A percentile compares a stretch with the other conserved stretches of the same genome.
Conservation (phyloP, 2,797 vertebrate genomes). For the Gastrophryne carolinensis region DNA sequence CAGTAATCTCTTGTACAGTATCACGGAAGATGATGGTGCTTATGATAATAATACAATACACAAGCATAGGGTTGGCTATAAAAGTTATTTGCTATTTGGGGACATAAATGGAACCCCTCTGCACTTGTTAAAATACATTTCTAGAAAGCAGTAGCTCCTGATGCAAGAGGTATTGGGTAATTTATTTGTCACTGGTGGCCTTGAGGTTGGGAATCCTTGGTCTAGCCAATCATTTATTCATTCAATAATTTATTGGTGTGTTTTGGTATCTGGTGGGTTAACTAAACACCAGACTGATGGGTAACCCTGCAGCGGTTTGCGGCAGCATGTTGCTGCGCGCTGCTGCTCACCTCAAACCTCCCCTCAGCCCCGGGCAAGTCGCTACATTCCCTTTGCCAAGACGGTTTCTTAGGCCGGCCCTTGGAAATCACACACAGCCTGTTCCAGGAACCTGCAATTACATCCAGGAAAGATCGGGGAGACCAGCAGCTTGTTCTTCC, state of each 20-base stretch:
- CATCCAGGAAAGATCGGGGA: slow-evolving; percentile 42
- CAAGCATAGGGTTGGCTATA: no score
- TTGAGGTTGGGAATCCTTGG: no score
- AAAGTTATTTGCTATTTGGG: no score
- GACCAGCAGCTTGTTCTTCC: slow-evolving; percentile 21
- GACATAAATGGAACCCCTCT: no score
- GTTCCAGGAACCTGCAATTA: slow-evolving; percentile 49
- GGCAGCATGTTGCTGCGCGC: slow-evolving; percentile 10
- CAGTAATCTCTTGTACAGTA: no score
- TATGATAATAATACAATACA: no score
- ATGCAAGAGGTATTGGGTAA: no score
- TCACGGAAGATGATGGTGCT: no score
- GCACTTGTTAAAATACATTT: no score
- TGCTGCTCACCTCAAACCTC: slow-evolving; percentile 23
- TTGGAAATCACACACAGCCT: slow-evolving; percentile 38
- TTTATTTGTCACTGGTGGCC: no score
- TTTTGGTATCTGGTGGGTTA: slow-evolving; percentile 1
- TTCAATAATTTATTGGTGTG: neutral
- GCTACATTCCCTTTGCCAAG: slow-evolving; percentile 28
- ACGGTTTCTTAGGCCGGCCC: slow-evolving; percentile 8
- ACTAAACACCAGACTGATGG: neutral
- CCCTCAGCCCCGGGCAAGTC: slow-evolving; percentile 13
- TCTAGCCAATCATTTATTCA: no score
- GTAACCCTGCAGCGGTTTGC: neutral
- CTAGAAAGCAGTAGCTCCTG: no score